A percentile compares a stretch with the other conserved stretches of the same genome.
These are phyloP conservation scores for Colistium nudipinnis DNA, from an alignment of 2,113 vertebrate species.

Conservation along the genomic window DNA sequence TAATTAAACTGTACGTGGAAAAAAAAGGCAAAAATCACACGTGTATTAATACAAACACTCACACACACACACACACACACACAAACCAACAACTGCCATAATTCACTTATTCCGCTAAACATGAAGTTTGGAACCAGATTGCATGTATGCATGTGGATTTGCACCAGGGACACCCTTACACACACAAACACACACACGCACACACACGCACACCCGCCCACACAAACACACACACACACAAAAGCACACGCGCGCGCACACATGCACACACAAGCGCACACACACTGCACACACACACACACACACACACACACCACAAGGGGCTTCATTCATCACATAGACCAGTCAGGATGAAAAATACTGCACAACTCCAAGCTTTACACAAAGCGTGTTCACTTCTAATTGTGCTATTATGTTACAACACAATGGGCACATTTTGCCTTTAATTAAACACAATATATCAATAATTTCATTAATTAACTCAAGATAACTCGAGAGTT, in stretches of 20 bases:
- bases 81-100: not conserved
- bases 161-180: not conserved
- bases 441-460: slow-evolving; percentile 17
- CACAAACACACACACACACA: not conserved
- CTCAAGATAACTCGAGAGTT: too few species aligned
- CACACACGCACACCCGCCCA: slow-evolving; percentile 2
- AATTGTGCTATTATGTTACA: not conserved
- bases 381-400: slow-evolving; percentile 4
- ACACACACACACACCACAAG: slow-evolving; percentile 4
- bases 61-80: not conserved
- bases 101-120: not conserved
- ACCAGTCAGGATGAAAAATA: slow-evolving; percentile 22
- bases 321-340: slow-evolving; percentile 59
- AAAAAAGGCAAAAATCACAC: not conserved
- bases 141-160: slow-evolving; percentile 20
- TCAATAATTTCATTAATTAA: too few species aligned
- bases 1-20: not conserved
- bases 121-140: not conserved
- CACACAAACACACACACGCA: not conserved
- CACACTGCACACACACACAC: not conserved
- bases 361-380: slow-evolving; percentile 17
- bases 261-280: not conserved
- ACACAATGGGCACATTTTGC: not conserved
- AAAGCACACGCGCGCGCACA: slow-evolving; percentile 1
- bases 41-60: not conserved